A percentile compares a stretch with the other conserved stretches of the same genome.
These are phyloP conservation scores for Caenorhabditis angaria DNA, from an alignment of 2,888 invertebrate genomes.

Conservation along the genomic window DNA sequence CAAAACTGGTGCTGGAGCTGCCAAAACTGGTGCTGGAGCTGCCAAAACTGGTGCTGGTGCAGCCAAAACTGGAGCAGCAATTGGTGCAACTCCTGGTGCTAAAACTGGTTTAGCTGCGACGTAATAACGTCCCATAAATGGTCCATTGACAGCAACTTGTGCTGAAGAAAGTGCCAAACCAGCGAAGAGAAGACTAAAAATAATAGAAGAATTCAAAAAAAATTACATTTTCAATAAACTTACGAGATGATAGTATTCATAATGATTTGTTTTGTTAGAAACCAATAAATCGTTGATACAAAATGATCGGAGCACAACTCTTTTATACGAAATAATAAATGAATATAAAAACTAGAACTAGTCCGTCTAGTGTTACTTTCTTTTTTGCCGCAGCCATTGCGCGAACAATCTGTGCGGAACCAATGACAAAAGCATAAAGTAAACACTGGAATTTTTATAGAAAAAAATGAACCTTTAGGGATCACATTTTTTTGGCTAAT, in stretches of 20 bases:
- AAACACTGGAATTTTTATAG: not conserved
- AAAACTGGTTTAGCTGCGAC: slow-evolving; percentile 51
- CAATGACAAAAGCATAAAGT: slow-evolving; percentile 2
- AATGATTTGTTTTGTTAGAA: not conserved
- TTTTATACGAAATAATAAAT: not conserved
- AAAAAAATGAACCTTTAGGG: not conserved
- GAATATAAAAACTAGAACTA: not conserved
- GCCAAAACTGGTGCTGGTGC: slow-evolving; percentile 28
- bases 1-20: slow-evolving; percentile 29
- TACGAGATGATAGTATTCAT: not conserved
- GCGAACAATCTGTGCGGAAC: not conserved
- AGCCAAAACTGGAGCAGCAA: slow-evolving; percentile 37
- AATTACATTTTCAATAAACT: not conserved
- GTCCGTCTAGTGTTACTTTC: slow-evolving; percentile 2
- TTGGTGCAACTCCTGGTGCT: slow-evolving; percentile 31
- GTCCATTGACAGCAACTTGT: slow-evolving; percentile 52
- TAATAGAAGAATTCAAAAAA: not conserved
- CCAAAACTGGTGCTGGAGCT: slow-evolving; percentile 26
- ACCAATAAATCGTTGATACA: not conserved
- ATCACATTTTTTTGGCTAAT: too few relatives aligned
- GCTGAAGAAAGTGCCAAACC: slow-evolving; percentile 48
- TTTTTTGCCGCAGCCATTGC: not conserved
- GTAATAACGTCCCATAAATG: slow-evolving; percentile 54
- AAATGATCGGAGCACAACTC: not conserved
- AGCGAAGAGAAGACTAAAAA: slow-evolving; percentile 45